Percentiles rank a stretch among this genome's conserved stretches.
These are phyloP conservation scores for Mayetiola destructor DNA, from an alignment of 2,888 invertebrate genomes.

Conservation along the genomic window DNA sequence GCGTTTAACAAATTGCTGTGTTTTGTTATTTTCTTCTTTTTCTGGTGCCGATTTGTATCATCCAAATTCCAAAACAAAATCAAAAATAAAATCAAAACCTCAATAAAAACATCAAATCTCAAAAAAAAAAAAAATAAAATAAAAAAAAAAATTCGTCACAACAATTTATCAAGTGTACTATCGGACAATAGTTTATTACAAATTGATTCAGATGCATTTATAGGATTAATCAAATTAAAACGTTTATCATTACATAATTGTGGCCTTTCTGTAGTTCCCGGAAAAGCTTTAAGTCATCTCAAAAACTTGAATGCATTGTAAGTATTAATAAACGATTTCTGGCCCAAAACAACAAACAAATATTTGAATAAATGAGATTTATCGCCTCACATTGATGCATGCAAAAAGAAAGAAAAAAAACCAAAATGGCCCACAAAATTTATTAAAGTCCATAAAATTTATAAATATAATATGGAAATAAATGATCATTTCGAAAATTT, in stretches of 20 bases:
- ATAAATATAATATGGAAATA: background rate
- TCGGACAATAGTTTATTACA: slow-evolving; percentile 59
- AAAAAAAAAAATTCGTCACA: background rate
- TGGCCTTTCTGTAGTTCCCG: slow-evolving; percentile 34
- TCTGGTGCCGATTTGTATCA: too few relatives aligned
- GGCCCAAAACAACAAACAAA: too few relatives aligned
- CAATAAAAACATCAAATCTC: too few relatives aligned
- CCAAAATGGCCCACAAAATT: background rate
- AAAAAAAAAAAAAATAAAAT: background rate
- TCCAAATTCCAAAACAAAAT: too few relatives aligned
- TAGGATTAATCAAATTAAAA: slow-evolving; percentile 33
- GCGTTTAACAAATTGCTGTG: too few relatives aligned
- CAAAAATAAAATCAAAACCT: too few relatives aligned
- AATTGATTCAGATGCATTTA: slow-evolving; percentile 51
- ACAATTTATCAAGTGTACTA: slow-evolving; percentile 44
- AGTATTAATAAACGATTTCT: too few relatives aligned
- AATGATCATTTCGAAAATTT: background rate
- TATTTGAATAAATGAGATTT: slow-evolving; percentile 15
- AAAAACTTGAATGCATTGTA: slow-evolving; percentile 32
- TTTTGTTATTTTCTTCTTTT: too few relatives aligned
- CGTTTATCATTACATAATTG: slow-evolving; percentile 36
- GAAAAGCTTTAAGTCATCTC: slow-evolving; percentile 32
- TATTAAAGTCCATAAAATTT: background rate
- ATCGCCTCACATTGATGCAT: background rate
- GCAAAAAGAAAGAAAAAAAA: background rate